A percentile compares a stretch with the other conserved stretches of the same genome.
Evolutionary conservation across 2,888 invertebrate genomes (phyloP).

Genomic region (Spisula subtruncata): DNA sequence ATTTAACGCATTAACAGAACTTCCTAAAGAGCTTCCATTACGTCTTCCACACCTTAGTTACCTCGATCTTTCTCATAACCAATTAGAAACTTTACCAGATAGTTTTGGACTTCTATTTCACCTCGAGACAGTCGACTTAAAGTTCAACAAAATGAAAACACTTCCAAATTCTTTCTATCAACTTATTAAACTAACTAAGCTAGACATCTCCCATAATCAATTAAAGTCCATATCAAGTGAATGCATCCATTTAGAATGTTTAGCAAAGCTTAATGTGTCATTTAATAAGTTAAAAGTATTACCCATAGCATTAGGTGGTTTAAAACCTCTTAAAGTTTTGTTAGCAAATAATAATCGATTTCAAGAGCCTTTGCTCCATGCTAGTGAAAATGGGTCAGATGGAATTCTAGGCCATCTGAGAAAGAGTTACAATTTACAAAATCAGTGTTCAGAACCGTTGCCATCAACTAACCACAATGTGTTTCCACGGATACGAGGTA

Average conservation of each 20-base stretch:
- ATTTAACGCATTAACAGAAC: conserved; percentile 85
- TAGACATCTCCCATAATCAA: conserved; percentile 86
- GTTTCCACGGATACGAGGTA: conserved; percentile 86
- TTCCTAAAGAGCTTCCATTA: conserved; percentile 86
- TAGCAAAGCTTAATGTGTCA: conserved; percentile 85
- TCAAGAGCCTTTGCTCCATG: conserved; percentile 83
- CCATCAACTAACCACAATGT: conserved; percentile 76
- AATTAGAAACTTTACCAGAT: conserved; percentile 84
- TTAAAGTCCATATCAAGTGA: conserved; percentile 84
- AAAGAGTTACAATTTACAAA: conserved; percentile 75
- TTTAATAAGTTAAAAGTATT: conserved; percentile 85
- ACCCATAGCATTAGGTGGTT: conserved; percentile 84
- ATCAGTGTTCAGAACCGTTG: conserved; percentile 54
- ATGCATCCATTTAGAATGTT: conserved; percentile 84
- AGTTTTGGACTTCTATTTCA: conserved; percentile 87
- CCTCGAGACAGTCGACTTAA: conserved; percentile 82
- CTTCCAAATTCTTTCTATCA: conserved; percentile 85
- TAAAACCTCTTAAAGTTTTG: conserved; percentile 80
- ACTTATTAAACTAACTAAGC: conserved; percentile 85
- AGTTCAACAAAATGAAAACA: conserved; percentile 83
- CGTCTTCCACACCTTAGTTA: conserved; percentile 86
- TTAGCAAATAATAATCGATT: conserved; percentile 84
- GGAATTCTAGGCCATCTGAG: conserved; percentile 81
- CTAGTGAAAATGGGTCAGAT: conserved; percentile 86
- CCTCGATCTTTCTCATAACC: conserved; percentile 86